These are phyloP conservation scores for Drosophila merina DNA, from an alignment of 2,888 invertebrate species.

Conservation along the genomic window DNA sequence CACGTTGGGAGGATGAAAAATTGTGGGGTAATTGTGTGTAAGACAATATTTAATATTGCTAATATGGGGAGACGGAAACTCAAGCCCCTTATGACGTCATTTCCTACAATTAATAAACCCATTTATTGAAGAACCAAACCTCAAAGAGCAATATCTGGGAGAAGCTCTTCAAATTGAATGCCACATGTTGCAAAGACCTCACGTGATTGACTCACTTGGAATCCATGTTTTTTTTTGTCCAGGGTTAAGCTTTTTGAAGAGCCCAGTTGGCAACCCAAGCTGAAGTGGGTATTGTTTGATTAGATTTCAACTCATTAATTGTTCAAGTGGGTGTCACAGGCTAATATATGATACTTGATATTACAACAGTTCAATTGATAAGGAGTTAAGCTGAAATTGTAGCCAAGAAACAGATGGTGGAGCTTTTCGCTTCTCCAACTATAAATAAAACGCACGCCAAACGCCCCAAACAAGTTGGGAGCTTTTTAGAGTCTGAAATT, in stretches of 20 bases:
- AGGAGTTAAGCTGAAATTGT: slow-evolving; percentile 5
- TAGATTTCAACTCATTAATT: slow-evolving; percentile 25
- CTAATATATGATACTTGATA: slow-evolving; percentile 29
- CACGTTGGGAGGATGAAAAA: neutral
- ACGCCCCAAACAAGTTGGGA: slow-evolving; percentile 22
- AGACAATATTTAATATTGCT: neutral
- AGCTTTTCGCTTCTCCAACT: slow-evolving; percentile 25
- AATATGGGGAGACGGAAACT: neutral
- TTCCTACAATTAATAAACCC: neutral
- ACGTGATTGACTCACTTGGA: slow-evolving; percentile 25
- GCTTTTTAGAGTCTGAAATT: slow-evolving; percentile 59
- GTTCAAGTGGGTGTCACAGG: slow-evolving; percentile 6
- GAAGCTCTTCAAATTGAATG: slow-evolving; percentile 25
- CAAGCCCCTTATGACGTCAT: slow-evolving; percentile 21
- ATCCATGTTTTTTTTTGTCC: neutral
- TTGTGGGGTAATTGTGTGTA: neutral
- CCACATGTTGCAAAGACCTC: slow-evolving; percentile 42
- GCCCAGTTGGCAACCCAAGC: slow-evolving; percentile 1
- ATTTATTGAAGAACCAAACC: neutral
- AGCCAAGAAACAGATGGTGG: slow-evolving; percentile 14
- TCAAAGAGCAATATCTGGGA: neutral
- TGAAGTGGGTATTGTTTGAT: slow-evolving; percentile 32
- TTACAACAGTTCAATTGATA: slow-evolving; percentile 18
- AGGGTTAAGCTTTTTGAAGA: slow-evolving; percentile 15
- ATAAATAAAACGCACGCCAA: slow-evolving; percentile 28